Evolutionary conservation across 2,888 invertebrate genomes (phyloP).

Genomic region (Teleiodes luculella): DNA sequence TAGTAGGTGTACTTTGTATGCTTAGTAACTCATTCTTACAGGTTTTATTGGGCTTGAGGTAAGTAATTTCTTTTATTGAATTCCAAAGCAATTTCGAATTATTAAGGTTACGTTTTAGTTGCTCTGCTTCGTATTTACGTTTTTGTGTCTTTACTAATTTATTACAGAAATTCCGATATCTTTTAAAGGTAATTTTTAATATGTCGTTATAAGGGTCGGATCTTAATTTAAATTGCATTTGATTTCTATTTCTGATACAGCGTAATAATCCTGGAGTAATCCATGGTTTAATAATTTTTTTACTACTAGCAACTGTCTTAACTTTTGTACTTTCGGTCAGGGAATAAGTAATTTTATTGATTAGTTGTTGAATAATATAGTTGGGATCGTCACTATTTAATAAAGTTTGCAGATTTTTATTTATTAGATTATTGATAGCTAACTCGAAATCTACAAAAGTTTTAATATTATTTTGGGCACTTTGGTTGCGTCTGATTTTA

Average conservation of each 20-base stretch:
- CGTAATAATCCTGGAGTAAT: background rate
- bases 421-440: background rate
- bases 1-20: background rate
- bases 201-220: background rate
- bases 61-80: background rate
- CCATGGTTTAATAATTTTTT: background rate
- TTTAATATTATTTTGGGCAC: background rate
- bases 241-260: background rate
- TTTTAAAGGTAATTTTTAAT: background rate
- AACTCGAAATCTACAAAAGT: background rate
- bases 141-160: background rate
- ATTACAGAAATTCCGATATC: background rate
- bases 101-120: background rate
- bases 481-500: background rate
- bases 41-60: background rate
- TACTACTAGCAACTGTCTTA: background rate
- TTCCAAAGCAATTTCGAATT: background rate
- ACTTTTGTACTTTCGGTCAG: background rate
- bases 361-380: background rate
- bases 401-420: background rate
- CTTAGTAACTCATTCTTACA: background rate
- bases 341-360: background rate
- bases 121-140: background rate
- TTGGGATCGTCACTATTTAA: background rate
- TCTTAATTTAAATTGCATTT: background rate